Evolutionary conservation across 2,113 vertebrate genomes (phyloP).

Genomic region (Larimichthys polyactis): DNA sequence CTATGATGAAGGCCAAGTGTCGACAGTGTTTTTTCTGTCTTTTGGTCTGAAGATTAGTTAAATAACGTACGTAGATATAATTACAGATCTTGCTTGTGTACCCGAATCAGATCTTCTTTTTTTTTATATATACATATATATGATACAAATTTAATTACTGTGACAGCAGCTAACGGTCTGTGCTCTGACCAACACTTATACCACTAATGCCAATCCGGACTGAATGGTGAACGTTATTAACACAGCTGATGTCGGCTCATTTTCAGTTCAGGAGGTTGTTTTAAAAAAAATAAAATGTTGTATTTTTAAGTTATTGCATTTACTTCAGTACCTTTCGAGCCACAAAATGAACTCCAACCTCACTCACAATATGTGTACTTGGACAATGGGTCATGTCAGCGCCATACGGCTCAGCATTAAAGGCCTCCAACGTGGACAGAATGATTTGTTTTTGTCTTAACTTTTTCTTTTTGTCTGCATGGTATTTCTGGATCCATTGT

Average conservation of each 20-base stretch:
- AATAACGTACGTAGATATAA: slow-evolving; percentile 34
- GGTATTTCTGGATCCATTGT: slow-evolving; percentile 51
- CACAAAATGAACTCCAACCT: slow-evolving; percentile 17
- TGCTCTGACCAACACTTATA: slow-evolving; percentile 29
- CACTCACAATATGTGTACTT: background rate
- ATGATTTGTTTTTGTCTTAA: slow-evolving; percentile 41
- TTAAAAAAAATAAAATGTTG: background rate
- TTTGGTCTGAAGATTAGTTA: slow-evolving; percentile 34
- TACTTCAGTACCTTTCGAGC: background rate
- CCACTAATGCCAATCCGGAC: slow-evolving; percentile 66
- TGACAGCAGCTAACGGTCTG: slow-evolving; percentile 36
- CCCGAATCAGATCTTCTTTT: slow-evolving; percentile 32
- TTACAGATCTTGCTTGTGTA: slow-evolving; percentile 36
- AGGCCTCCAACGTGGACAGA: slow-evolving; percentile 9
- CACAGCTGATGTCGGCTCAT: slow-evolving; percentile 9
- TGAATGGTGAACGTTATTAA: slow-evolving; percentile 15
- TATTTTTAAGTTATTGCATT: slow-evolving; percentile 26
- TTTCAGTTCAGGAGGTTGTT: slow-evolving; percentile 32
- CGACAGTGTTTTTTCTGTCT: slow-evolving; percentile 32
- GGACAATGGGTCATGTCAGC: background rate
- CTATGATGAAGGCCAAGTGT: slow-evolving; percentile 21
- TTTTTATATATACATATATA: background rate
- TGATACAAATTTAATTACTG: slow-evolving; percentile 41
- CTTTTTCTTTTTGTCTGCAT: slow-evolving; percentile 34
- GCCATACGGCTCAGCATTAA: slow-evolving; percentile 37